Base-by-base conservation (phyloP, 2,888 invertebrate genomes). In the Trissoscelio sp. region DNA sequence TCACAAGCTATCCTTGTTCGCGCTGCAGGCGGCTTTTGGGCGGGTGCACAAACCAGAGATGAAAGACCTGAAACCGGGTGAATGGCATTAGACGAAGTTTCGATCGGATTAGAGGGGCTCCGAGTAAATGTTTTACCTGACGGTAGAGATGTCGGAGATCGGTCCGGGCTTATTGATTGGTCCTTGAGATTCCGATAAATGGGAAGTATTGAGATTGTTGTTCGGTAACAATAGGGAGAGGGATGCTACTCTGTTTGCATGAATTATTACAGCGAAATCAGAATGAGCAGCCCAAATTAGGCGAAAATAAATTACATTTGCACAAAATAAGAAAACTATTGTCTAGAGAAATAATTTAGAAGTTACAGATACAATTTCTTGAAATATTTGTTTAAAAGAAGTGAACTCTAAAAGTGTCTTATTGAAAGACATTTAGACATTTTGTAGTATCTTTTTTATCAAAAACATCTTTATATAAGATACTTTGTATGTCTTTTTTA, bases 171-270 rank as follows among this genome's bases (percentile, higher is more conserved):
- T 75, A 67, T 75, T 67, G 66, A 77, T 77, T 77, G 77, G 24
- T 69, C 20, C 57, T 77, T 53, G 62, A 77, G 69, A 77, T 75
- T 58, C 75, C 75, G 44, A 77, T 77, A 77, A 69, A 77, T 62
- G 53, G 31, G 42, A 53, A 67, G 51, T 75, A 75, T 58, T 75
- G 31, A 46, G 42, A 67, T 75, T 67, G 75, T 75, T 74, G 66
- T 24, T 51, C 31, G 44, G n/a, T 0, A 20, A 42, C 42, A 6
- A 24, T n/a, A 14, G 60, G 11, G 9, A 14, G 64, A 20, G 37
- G 48, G 28, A 37, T 64, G 73, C 37, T 57, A 46, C 37, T 44
- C 57, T 74, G 62, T 66, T 74, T 74, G 74, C 48, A 64, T 57
- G 42, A 57, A 42, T 44, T 46, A 66, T 74, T 66, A 66, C 28